phyloP scores from a whole-genome alignment of 1,140 invertebrate species.

The Drosophila baimaii region DNA sequence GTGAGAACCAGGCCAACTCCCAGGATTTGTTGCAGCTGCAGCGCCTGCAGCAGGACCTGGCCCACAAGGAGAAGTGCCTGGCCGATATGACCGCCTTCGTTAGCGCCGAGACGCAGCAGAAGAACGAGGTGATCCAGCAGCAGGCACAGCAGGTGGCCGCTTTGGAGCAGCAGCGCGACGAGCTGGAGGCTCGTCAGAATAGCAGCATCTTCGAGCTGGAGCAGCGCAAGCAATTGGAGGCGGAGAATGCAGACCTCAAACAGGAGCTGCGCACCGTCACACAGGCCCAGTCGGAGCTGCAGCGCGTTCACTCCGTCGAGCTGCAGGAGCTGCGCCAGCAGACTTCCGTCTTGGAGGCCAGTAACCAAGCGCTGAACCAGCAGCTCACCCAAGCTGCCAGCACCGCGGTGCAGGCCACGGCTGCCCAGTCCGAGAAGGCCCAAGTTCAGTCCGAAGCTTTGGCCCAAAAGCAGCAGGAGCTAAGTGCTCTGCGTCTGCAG shows the following conservation, averaged over 20 bases:
- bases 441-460: slow-evolving; percentile 55
- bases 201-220: slow-evolving; percentile 79
- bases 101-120: slow-evolving; percentile 72
- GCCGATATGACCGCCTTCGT: slow-evolving; percentile 72
- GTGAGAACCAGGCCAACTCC: slow-evolving; percentile 75
- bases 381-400: slow-evolving; percentile 56
- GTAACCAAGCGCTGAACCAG: slow-evolving; percentile 45
- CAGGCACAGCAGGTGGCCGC: slow-evolving; percentile 62
- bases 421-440: slow-evolving; percentile 64
- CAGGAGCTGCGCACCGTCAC: slow-evolving; percentile 69
- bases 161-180: slow-evolving; percentile 76
- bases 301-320: slow-evolving; percentile 56
- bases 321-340: slow-evolving; percentile 63
- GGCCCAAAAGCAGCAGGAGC: slow-evolving; percentile 43
- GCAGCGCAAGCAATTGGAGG: slow-evolving; percentile 71
- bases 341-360: slow-evolving; percentile 37
- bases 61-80: slow-evolving; percentile 76
- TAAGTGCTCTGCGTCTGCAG: slow-evolving; percentile 48
- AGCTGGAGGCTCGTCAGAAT: slow-evolving; percentile 74
- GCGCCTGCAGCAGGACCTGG: slow-evolving; percentile 74
- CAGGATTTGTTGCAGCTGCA: slow-evolving; percentile 78
- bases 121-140: slow-evolving; percentile 70
- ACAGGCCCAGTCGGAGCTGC: slow-evolving; percentile 58
- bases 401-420: slow-evolving; percentile 51
- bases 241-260: slow-evolving; percentile 71